These are phyloP conservation scores for Drosophila navojoa DNA, from an alignment of 1,140 invertebrate genomes.

Conservation along the genomic window DNA sequence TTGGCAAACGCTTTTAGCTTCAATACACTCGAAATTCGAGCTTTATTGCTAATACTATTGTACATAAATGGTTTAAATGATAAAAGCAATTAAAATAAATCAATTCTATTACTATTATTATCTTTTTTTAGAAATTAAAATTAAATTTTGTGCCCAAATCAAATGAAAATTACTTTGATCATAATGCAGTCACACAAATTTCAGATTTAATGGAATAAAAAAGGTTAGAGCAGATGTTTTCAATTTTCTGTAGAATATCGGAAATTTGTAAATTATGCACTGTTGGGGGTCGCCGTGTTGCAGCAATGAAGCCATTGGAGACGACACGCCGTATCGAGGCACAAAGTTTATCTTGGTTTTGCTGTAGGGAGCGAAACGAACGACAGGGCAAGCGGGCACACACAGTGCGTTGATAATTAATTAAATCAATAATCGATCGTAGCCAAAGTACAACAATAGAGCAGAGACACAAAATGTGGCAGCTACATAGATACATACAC, in stretches of 20 bases:
- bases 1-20: too few relatives aligned
- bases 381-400: not conserved
- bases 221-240: slow-evolving; percentile 24
- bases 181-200: not conserved
- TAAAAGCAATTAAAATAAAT: not conserved
- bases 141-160: not conserved
- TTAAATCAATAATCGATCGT: slow-evolving; percentile 73
- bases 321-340: slow-evolving; percentile 38
- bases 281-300: slow-evolving; percentile 17
- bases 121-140: not conserved
- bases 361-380: not conserved
- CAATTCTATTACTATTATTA: too few relatives aligned
- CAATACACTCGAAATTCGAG: too few relatives aligned
- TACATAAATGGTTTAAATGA: too few relatives aligned
- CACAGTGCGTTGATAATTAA: slow-evolving; percentile 75
- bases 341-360: slow-evolving; percentile 58
- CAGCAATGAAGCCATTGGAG: slow-evolving; percentile 62
- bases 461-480: slow-evolving; percentile 31
- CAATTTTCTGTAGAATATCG: slow-evolving; percentile 4
- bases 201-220: not conserved
- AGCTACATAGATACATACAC: not conserved
- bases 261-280: not conserved
- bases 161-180: not conserved
- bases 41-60: too few relatives aligned
- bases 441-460: slow-evolving; percentile 40